Evolutionary conservation across 2,888 invertebrate species (phyloP), one percentile per base, ranked within the genome.

Genomic region (Euplagia quadripunctaria): DNA sequence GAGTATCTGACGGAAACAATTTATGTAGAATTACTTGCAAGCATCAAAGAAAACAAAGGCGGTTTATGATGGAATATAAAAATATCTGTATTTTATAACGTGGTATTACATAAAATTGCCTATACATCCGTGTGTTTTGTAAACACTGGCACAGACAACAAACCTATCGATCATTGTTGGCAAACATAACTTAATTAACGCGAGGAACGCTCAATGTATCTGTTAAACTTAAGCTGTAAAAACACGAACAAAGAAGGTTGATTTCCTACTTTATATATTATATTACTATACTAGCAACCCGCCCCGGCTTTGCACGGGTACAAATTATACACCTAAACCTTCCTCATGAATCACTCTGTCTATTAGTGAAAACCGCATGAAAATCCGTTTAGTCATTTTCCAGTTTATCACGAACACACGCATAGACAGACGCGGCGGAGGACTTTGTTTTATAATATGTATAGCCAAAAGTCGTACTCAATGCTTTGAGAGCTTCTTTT

Each of bases 121-220:
- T 58, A 58, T 20, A 58, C 58, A 58, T 20, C 20, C 20, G 20
- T 20, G 58, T 31, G 31, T 61, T 31, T 61, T 31, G 49, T 66
- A 41, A 63, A 72, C 63, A 71, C 65, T 69, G 69, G 72, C 72
- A 63, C 68, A 68, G 77, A 77, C 80, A 75, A 71, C 75, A 72
- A 70, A 64, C 31, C 72, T 83, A 88, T 90, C 86, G 82, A 89
- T 90, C 90, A 89, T 86, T 85, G 87, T 87, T 87, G 83, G 83
- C 82, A 88, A 87, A 88, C 89, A 87, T 76, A 82, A 80, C 80
- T 82, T 88, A 86, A 88, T 88, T 89, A 89, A 87, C 82, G 81
- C 83, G 73, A 80, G 74, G 71, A 79, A 73, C 71, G 78, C 77
- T 77, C 70, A 83, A 84, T 82, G 74, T 78, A 84, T 79, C 75